Conservation (phyloP, 2,797 vertebrate species). For the Malurus splendens region DNA sequence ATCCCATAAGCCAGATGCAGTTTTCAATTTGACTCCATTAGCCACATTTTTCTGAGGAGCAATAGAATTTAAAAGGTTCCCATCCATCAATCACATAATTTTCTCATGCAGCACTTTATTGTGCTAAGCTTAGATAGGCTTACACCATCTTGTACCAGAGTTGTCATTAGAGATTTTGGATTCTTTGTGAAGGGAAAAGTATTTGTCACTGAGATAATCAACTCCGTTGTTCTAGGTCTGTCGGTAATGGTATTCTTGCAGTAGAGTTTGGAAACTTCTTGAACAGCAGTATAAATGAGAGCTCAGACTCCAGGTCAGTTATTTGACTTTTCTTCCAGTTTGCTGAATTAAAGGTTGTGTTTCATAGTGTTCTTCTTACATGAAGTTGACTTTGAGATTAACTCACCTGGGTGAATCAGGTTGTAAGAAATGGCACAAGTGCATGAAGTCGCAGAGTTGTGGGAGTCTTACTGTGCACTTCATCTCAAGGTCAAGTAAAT, state of each 20-base stretch:
- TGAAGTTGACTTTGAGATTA: background rate
- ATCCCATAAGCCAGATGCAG: background rate
- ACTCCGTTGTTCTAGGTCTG: slow-evolving; percentile 68
- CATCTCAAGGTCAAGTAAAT: background rate
- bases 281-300: slow-evolving; percentile 75
- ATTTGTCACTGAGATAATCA: background rate
- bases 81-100: background rate
- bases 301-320: slow-evolving; percentile 76
- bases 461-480: background rate
- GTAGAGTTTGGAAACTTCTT: slow-evolving; percentile 81
- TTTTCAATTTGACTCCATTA: background rate
- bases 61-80: background rate
- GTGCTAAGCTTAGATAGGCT: background rate
- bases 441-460: background rate
- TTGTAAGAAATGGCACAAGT: background rate
- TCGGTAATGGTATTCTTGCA: slow-evolving; percentile 79
- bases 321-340: background rate
- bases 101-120: background rate
- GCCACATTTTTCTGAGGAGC: background rate
- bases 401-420: background rate
- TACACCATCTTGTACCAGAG: background rate
- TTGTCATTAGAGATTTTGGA: background rate
- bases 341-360: background rate
- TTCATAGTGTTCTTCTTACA: background rate
- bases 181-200: background rate